These are phyloP conservation scores for Sakesphorus luctuosus DNA, from an alignment of 2,113 vertebrate genomes.

Conservation along the genomic window DNA sequence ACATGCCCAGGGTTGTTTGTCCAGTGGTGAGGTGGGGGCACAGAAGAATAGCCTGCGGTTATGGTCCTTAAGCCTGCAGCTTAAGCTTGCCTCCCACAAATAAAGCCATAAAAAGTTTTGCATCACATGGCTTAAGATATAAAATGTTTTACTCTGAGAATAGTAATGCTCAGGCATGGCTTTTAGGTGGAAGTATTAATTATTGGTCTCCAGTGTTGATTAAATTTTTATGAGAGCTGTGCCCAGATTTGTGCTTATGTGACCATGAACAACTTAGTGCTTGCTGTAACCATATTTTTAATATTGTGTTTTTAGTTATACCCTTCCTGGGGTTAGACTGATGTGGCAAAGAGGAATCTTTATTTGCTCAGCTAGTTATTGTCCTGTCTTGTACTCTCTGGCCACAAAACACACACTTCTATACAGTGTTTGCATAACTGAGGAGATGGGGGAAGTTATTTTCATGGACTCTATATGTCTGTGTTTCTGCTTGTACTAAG, in stretches of 20 bases:
- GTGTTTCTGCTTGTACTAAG: neutral
- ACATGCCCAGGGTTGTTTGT: neutral
- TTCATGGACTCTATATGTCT: neutral
- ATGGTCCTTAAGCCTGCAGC: neutral
- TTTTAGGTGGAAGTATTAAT: neutral
- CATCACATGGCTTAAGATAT: neutral
- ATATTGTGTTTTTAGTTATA: neutral
- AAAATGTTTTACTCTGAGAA: neutral
- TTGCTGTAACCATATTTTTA: neutral
- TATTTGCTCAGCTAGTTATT: neutral
- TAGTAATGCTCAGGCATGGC: neutral
- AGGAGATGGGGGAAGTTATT: neutral
- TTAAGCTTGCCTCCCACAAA: neutral
- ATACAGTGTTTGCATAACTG: neutral
- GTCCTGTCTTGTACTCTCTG: neutral
- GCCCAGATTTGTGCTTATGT: neutral
- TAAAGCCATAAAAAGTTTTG: neutral
- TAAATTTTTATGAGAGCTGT: neutral
- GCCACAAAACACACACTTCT: neutral
- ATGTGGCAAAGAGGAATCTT: neutral
- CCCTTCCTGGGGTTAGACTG: neutral
- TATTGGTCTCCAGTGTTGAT: neutral
- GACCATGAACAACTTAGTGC: neutral
- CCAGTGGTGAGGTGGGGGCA: fast-evolving
- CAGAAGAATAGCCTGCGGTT: neutral